Conservation (phyloP, 2,113 vertebrate species). For the Morphnarchus princeps region DNA sequence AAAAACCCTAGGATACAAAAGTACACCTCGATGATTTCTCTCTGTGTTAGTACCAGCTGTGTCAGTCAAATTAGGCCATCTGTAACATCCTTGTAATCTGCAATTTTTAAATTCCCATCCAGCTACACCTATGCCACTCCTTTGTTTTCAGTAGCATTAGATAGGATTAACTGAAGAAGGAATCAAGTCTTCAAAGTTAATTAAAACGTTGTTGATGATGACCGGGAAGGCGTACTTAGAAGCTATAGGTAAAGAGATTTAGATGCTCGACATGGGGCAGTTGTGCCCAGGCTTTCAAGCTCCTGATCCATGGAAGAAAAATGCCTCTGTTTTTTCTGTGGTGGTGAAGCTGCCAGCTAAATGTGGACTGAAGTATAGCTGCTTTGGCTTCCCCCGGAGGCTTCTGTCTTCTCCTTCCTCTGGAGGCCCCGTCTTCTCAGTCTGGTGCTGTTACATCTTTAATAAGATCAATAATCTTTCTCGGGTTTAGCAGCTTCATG, state of each 20-base stretch:
- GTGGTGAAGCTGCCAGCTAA: background rate
- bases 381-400: background rate
- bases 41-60: background rate
- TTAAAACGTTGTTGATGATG: background rate
- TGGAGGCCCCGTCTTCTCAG: background rate
- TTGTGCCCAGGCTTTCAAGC: background rate
- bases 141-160: conserved; percentile 3
- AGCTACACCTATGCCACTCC: conserved; percentile 13
- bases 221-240: background rate
- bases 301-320: background rate
- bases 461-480: conserved; percentile 46
- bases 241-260: background rate
- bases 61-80: background rate
- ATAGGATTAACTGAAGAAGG: background rate
- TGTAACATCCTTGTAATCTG: background rate
- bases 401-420: background rate
- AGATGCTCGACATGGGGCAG: background rate
- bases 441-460: conserved; percentile 16
- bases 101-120: conserved; percentile 7
- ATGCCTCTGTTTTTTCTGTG: background rate
- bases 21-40: background rate
- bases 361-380: background rate
- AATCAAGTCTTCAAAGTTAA: background rate
- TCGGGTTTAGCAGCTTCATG: background rate
- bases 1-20: background rate